A percentile compares a stretch with the other conserved stretches of the same genome.
Conservation (phyloP, 2,888 invertebrate species). For the Leucophenga maculata region DNA sequence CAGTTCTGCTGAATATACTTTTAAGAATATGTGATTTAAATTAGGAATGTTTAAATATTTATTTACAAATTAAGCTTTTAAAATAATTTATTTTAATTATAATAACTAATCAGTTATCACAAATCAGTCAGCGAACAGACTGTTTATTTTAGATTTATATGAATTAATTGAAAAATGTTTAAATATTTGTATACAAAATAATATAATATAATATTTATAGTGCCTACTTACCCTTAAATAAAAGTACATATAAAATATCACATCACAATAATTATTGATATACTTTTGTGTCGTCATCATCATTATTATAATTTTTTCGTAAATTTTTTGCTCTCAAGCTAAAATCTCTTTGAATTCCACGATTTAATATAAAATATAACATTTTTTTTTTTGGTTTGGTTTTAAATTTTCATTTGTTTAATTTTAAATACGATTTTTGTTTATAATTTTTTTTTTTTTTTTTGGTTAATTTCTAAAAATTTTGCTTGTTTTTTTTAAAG, state of each 20-base stretch:
- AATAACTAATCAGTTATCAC: no score
- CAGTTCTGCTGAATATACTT: no score
- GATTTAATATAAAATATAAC: slow-evolving; percentile 18
- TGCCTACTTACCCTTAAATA: slow-evolving; percentile 58
- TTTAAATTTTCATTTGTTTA: slow-evolving; percentile 32
- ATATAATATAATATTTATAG: no score
- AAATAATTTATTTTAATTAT: no score
- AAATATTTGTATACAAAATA: not conserved
- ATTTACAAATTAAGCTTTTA: no score
- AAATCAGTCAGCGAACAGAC: no score
- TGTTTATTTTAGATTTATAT: not conserved
- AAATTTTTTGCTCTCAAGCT: slow-evolving; percentile 27
- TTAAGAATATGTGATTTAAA: no score
- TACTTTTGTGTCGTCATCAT: slow-evolving; percentile 48
- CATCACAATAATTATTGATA: slow-evolving; percentile 61
- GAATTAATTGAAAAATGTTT: not conserved
- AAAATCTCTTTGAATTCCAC: slow-evolving; percentile 4
- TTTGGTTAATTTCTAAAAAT: slow-evolving; percentile 34
- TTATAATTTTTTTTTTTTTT: slow-evolving; percentile 38
- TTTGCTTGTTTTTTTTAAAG: slow-evolving; percentile 33
- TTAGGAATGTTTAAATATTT: no score
- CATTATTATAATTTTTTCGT: slow-evolving; percentile 34
- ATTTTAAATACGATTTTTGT: slow-evolving; percentile 29
- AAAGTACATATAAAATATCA: slow-evolving; percentile 65
- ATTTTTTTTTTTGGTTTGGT: not conserved